Percentiles rank a stretch among this genome's conserved stretches.
phyloP scores from a whole-genome alignment of 2,113 vertebrate genomes.

The Triplophysa dalaica region DNA sequence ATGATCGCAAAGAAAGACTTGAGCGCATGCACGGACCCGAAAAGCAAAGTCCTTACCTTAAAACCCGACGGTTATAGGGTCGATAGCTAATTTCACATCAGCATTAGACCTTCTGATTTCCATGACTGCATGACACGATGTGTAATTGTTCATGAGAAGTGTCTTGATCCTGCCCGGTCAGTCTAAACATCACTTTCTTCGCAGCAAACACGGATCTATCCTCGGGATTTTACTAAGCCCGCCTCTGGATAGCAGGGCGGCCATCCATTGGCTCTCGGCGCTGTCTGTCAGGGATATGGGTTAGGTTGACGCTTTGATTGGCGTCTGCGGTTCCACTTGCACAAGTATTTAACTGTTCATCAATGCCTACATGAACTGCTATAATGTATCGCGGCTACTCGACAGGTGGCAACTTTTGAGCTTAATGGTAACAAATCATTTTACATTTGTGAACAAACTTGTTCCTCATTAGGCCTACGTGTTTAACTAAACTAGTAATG shows the following conservation, averaged over 20 bases:
- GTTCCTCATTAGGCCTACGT: not conserved
- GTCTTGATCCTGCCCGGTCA: slow-evolving; percentile 57
- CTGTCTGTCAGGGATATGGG: slow-evolving; percentile 55
- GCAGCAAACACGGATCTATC: slow-evolving; percentile 45
- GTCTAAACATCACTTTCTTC: slow-evolving; percentile 53
- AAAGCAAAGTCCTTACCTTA: slow-evolving; percentile 36
- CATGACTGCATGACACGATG: slow-evolving; percentile 31
- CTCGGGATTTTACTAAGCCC: slow-evolving; percentile 61
- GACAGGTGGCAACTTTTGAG: too few relatives aligned
- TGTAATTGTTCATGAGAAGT: slow-evolving; percentile 39
- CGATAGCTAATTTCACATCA: not conserved
- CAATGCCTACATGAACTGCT: too few relatives aligned
- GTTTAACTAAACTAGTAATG: not conserved
- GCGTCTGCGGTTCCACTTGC: slow-evolving; percentile 73
- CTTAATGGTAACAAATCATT: not conserved
- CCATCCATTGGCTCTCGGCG: slow-evolving; percentile 63
- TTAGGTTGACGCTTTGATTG: slow-evolving; percentile 63
- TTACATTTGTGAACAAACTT: not conserved
- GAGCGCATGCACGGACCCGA: not conserved
- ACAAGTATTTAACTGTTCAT: slow-evolving; percentile 37
- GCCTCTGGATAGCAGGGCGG: slow-evolving; percentile 60
- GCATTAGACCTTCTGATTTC: slow-evolving; percentile 22
- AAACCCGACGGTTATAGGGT: not conserved
- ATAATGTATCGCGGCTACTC: not conserved
- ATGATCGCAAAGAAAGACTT: not conserved